Conservation (phyloP, 2,113 vertebrate genomes). For the Phrynosoma platyrhinos region DNA sequence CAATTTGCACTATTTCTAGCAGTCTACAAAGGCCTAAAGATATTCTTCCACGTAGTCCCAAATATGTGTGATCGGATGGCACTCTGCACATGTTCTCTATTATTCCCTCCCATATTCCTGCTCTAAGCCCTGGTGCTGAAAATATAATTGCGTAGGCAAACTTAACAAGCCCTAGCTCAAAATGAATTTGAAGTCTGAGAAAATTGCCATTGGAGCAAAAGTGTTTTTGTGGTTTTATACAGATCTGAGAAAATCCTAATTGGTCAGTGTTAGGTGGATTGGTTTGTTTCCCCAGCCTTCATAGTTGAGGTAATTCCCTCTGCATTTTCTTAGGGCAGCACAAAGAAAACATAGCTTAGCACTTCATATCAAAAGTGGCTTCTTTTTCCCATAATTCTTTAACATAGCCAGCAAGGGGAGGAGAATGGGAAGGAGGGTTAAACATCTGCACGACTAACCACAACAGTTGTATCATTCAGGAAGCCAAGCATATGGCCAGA, state of each 20-base stretch:
- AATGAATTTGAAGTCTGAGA: background rate
- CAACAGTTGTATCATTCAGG: constrained; percentile 41
- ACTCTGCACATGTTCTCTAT: background rate
- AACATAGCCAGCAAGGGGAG: constrained; percentile 24
- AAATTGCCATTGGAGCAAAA: background rate
- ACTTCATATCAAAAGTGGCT: constrained; percentile 63
- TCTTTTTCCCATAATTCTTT: constrained; percentile 49
- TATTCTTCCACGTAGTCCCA: background rate
- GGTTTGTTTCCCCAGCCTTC: constrained; percentile 34
- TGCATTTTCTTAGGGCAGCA: constrained; percentile 53
- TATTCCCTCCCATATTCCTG: background rate
- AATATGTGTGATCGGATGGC: background rate
- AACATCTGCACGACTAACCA: constrained; percentile 46
- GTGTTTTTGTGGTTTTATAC: background rate
- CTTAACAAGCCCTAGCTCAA: background rate
- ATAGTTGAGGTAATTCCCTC: constrained; percentile 38
- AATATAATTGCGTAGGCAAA: background rate
- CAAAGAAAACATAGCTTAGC: constrained; percentile 64
- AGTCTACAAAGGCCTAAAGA: no score
- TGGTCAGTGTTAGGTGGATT: constrained; percentile 32
- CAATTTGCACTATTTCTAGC: no score
- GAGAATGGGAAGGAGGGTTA: constrained; percentile 25
- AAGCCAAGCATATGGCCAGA: constrained; percentile 40
- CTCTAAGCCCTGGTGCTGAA: background rate
- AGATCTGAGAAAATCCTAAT: background rate